Percentiles rank a stretch among this genome's conserved stretches.
These are phyloP conservation scores for Chaenocephalus aceratus DNA, from an alignment of 2,113 vertebrate genomes.

Conservation along the genomic window DNA sequence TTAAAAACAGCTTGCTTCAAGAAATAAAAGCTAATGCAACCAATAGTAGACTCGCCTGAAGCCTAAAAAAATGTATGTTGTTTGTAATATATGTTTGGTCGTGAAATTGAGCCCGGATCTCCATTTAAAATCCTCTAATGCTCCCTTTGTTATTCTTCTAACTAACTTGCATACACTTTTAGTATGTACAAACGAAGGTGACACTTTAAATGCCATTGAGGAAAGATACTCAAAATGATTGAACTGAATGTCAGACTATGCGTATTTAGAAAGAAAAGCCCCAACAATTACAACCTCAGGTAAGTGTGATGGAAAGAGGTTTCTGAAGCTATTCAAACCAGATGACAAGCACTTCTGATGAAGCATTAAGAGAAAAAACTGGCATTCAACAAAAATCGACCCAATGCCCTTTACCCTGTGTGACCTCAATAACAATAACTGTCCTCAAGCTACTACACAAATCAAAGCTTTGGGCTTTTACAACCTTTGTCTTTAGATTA, in stretches of 20 bases:
- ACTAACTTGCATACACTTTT: background rate
- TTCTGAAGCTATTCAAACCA: background rate
- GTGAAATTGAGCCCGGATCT: background rate
- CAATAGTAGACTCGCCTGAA: background rate
- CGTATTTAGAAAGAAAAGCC: background rate
- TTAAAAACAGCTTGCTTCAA: background rate
- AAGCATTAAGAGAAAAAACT: background rate
- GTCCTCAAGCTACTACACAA: background rate
- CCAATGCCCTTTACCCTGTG: background rate
- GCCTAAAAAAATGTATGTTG: too few species aligned
- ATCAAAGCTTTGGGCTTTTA: background rate
- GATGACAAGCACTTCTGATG: background rate
- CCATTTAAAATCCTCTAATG: background rate
- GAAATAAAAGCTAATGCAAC: background rate
- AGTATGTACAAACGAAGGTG: background rate
- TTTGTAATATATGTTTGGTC: background rate
- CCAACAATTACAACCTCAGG: background rate
- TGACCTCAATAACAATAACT: background rate
- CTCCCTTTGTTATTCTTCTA: too few species aligned
- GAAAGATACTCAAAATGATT: background rate
- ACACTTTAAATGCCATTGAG: background rate
- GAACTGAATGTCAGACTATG: background rate
- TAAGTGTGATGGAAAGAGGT: background rate
- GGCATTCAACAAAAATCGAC: background rate
- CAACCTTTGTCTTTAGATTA: slow-evolving; percentile 19